Evolutionary conservation across 2,797 vertebrate genomes (phyloP), one percentile per base, ranked within the genome.

Genomic region (Amblyraja radiata): DNA sequence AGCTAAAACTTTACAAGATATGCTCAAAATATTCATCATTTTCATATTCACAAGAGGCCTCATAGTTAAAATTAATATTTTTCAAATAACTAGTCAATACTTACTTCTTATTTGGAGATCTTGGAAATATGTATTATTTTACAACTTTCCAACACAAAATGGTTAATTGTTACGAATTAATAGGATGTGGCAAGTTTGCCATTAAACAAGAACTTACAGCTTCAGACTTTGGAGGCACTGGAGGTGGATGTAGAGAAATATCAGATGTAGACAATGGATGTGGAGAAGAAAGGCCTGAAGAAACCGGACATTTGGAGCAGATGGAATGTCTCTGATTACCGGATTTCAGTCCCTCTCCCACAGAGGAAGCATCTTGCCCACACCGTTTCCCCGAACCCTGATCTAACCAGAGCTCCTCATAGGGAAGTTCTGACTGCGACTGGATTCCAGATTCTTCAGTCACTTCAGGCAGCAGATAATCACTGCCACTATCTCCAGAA

Each of bases 221-320:
- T 98, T 99, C 98, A 94, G 99, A 99, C 95, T 99, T 99, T 94
- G 99, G 99, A 95, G 99, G 99, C 96, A 99, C 99, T 61, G 99
- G 99, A 94, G 99, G 99, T 93, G 98, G 99, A 96, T 97, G 98
- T 95, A 98, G 97, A 96, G 96, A 95, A 93, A 95, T 95, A 93
- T 99, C 98, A 93, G 97, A 54, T 76, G 97, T 94, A 94, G 95
- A 95, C 0, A 97, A 74, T 32, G 97, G 95, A 54, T 95, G 97
- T 73, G 97, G 95, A 94, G 95, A 95, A 0, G 96, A 94, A 93
- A 97, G 97, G n/a, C 97, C 96, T 71, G 97, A 95, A 0, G 97
- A 74, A 0, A 96, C 94, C 28, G 96, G 95, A 61, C 96, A 95
- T 63, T 97, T 97, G 68, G 97, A 96, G 32, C 95, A 96, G 94